Conservation (phyloP, 2,113 vertebrate species). For the Anhinga anhinga region DNA sequence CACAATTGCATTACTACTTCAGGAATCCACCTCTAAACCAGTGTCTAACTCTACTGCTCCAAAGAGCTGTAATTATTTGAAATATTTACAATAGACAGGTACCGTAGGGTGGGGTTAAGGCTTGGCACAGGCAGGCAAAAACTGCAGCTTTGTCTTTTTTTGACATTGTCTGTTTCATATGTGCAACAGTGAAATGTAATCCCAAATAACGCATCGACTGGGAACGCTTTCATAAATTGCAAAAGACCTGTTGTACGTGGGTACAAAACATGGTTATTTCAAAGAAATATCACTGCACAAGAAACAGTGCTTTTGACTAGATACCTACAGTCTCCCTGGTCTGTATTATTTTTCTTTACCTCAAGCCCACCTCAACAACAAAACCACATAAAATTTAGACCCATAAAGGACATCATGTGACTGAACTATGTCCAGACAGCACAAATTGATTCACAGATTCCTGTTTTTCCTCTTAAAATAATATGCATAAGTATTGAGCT, state of each 20-base stretch:
- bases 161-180: neutral
- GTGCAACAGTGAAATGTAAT: neutral
- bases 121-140: neutral
- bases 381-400: neutral
- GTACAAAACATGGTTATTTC: neutral
- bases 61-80: neutral
- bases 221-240: neutral
- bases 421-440: neutral
- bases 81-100: neutral
- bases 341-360: neutral
- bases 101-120: neutral
- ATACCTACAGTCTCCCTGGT: neutral
- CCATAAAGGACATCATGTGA: neutral
- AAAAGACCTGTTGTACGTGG: fast-evolving
- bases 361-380: neutral
- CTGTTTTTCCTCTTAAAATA: neutral
- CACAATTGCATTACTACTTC: neutral
- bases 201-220: neutral
- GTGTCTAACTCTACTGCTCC: neutral
- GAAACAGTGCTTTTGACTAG: neutral
- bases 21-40: neutral
- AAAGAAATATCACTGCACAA: neutral
- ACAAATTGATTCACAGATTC: neutral
- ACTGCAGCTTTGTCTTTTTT: neutral
- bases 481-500: neutral